A percentile compares a stretch with the other conserved stretches of the same genome.
Evolutionary conservation across 2,113 vertebrate species (phyloP).

Genomic region (Thermophis baileyi): DNA sequence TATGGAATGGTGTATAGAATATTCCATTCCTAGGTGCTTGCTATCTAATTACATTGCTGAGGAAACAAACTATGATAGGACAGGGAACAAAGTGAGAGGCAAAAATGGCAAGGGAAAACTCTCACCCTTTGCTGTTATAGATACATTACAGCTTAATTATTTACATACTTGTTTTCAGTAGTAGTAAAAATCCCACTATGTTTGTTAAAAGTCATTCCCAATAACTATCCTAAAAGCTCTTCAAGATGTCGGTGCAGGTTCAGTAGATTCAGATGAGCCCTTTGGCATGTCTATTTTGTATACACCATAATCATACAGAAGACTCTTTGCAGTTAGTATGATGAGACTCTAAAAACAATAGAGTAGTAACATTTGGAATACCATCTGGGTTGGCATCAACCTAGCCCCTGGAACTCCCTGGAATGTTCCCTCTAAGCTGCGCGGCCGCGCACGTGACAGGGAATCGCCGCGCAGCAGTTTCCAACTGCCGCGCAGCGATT

Average conservation of each 20-base stretch:
- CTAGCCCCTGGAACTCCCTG: background rate
- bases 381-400: background rate
- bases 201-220: background rate
- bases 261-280: background rate
- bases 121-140: background rate
- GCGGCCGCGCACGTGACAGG: too few relatives aligned
- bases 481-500: too few relatives aligned
- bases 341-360: background rate
- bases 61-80: background rate
- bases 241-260: background rate
- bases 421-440: too few relatives aligned
- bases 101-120: background rate
- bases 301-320: background rate
- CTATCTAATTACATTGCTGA: background rate
- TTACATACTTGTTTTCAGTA: background rate
- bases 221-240: background rate
- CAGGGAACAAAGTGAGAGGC: background rate
- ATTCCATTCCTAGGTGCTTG: background rate
- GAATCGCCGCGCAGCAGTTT: too few relatives aligned
- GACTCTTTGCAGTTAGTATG: background rate
- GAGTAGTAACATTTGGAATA: background rate
- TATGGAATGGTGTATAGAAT: background rate
- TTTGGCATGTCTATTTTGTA: background rate
- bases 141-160: background rate
- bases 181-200: background rate